Evolutionary conservation across 2,797 vertebrate species (phyloP), one percentile per base, ranked within the genome.

Genomic region (Falco columbarius): DNA sequence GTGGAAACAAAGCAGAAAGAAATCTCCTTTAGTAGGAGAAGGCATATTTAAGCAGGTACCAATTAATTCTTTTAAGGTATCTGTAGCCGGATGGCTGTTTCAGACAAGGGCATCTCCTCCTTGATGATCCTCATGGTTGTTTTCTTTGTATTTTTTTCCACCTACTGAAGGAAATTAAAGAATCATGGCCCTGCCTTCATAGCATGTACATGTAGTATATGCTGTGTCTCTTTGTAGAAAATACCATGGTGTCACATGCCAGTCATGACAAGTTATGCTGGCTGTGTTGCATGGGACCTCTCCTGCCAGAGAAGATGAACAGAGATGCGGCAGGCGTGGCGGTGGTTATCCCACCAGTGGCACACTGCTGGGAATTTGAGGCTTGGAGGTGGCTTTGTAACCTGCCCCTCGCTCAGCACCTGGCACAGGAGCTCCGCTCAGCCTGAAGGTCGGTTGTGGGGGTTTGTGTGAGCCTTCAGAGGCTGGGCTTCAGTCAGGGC

Each of bases 221-320:
- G 16, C 36, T 40, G 24, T 40, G 24, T 34, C 70, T 75, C 55
- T 76, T 40, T 46, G 19, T 56, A 66, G 59, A 80, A 95, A 80
- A 55, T 29, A 46, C 27, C 40, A 27, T 0, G 0, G 26, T 9
- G 29, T 51, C 49, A 34, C 46, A 42, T 0, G 0, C 9, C 29
- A 13, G 27, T 0, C 0, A 30, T 19, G 77, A 21, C 14, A 23
- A 38, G 58, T 40, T 38, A 13, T 21, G n/a, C 23, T 3, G 12
- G 16, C 32, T 70, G 46, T 3, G 23, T 17, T 54, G 19, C 10
- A 5, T 38, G 0, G 0, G 14, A 16, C 52, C 32, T 36, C 34
- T 86, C 14, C 36, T 46, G 23, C 21, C 8, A 11, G 36, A 59
- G 40, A n/a, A 58, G 52, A 70, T 32, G 27, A 56, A 4, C 17